Evolutionary conservation across 1,140 invertebrate species (phyloP).

Genomic region (Drosophila athabasca): DNA sequence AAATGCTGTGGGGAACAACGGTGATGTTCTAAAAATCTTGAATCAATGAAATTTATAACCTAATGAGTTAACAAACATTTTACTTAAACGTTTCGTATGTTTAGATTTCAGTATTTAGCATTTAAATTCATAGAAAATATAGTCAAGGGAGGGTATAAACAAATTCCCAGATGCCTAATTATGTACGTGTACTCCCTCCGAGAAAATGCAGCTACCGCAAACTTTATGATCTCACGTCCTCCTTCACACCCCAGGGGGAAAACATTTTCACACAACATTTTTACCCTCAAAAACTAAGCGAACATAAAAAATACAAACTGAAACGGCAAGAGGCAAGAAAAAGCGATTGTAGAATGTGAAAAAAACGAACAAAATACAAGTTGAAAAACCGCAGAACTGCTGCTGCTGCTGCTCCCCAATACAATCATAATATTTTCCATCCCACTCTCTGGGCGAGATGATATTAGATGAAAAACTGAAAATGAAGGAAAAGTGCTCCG

Average conservation of each 20-base stretch:
- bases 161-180: constrained; percentile 13
- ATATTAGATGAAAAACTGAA: constrained; percentile 71
- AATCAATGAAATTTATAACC: too few relatives aligned
- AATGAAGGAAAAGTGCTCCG: constrained; percentile 40
- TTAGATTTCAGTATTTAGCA: background rate
- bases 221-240: constrained; percentile 22
- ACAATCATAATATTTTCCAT: constrained; percentile 64
- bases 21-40: too few relatives aligned
- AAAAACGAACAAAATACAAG: constrained; percentile 33
- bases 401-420: constrained; percentile 30
- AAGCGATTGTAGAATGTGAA: constrained; percentile 47
- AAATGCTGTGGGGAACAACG: too few relatives aligned
- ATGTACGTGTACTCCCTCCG: background rate
- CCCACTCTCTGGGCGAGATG: constrained; percentile 62
- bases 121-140: constrained; percentile 6
- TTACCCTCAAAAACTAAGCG: constrained; percentile 45
- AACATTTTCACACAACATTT: constrained; percentile 60
- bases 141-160: constrained; percentile 16
- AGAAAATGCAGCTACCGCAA: constrained; percentile 3
- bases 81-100: background rate
- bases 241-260: background rate
- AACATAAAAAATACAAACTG: constrained; percentile 51
- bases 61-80: too few relatives aligned
- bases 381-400: constrained; percentile 64
- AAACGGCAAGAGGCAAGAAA: constrained; percentile 23